Percentiles rank a stretch among this genome's conserved stretches.
phyloP scores from a whole-genome alignment of 1,140 invertebrate species.

The Himalopsyche phryganea region DNA sequence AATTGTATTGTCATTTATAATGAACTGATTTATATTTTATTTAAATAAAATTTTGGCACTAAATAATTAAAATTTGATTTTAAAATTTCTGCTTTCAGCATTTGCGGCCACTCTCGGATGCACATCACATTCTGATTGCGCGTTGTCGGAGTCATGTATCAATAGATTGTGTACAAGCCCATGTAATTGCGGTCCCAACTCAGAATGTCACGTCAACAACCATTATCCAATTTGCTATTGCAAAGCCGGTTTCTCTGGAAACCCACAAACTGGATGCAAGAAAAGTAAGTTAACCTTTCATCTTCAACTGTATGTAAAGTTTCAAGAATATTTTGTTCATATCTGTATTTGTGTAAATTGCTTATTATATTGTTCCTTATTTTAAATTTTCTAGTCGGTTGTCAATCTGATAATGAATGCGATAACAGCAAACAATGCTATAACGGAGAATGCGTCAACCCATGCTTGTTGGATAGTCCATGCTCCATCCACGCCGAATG shows the following conservation, averaged over 20 bases:
- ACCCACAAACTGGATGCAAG: slow-evolving; percentile 74
- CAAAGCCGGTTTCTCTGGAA: slow-evolving; percentile 72
- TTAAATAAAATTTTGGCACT: neutral
- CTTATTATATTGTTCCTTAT: neutral
- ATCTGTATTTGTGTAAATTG: slow-evolving; percentile 3
- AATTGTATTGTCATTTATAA: slow-evolving; percentile 15
- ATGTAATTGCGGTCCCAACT: slow-evolving; percentile 79
- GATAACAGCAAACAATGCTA: slow-evolving; percentile 72
- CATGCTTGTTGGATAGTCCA: slow-evolving; percentile 71
- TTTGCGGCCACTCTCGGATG: slow-evolving; percentile 63
- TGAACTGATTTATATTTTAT: neutral
- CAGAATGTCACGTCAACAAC: slow-evolving; percentile 73
- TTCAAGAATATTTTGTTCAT: neutral
- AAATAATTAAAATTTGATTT: neutral
- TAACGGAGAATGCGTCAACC: slow-evolving; percentile 75
- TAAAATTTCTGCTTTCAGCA: slow-evolving; percentile 47
- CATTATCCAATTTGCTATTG: slow-evolving; percentile 82
- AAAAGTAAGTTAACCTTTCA: slow-evolving; percentile 55
- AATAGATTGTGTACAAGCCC: slow-evolving; percentile 75
- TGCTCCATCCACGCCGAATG: slow-evolving; percentile 82
- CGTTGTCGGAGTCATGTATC: slow-evolving; percentile 73
- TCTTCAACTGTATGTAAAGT: slow-evolving; percentile 1
- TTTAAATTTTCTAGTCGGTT: slow-evolving; percentile 62
- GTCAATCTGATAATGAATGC: slow-evolving; percentile 78
- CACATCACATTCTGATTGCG: slow-evolving; percentile 74